Evolutionary conservation across 2,797 vertebrate genomes (phyloP).

Genomic region (Coluber constrictor): DNA sequence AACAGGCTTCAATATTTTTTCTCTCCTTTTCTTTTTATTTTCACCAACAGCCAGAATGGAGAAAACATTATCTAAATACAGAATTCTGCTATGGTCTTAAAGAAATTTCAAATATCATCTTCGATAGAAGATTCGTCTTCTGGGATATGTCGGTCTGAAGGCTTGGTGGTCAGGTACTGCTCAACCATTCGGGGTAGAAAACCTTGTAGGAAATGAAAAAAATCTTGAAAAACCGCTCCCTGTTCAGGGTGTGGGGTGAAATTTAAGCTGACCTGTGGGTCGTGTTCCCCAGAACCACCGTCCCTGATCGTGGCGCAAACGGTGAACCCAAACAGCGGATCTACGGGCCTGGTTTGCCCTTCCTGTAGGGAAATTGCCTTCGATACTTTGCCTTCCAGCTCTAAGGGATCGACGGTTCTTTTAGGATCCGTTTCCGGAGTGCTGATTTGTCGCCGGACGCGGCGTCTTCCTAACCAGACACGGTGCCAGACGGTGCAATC

Average conservation of each 20-base stretch:
- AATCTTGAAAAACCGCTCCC: conserved; percentile 75
- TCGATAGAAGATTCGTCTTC: too few species aligned
- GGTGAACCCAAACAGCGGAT: conserved; percentile 73
- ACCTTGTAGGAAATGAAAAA: conserved; percentile 84
- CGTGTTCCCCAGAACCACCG: accelerated
- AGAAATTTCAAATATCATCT: too few species aligned
- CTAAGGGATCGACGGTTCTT: conserved; percentile 64
- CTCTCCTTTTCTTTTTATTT: not conserved
- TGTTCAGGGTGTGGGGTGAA: conserved; percentile 67
- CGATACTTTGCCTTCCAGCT: conserved; percentile 80
- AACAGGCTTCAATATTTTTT: not conserved
- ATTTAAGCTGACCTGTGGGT: conserved; percentile 17
- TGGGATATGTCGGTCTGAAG: accelerated
- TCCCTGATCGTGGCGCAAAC: conserved; percentile 62
- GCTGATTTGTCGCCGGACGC: conserved; percentile 76
- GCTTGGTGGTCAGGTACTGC: conserved; percentile 27
- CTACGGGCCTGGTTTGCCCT: not conserved
- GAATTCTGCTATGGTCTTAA: not conserved
- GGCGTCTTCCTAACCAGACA: conserved; percentile 85
- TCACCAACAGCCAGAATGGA: not conserved
- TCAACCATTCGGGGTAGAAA: conserved; percentile 81
- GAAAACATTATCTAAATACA: not conserved
- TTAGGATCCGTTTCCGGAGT: not conserved
- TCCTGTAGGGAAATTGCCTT: conserved; percentile 70
- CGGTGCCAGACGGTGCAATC: conserved; percentile 71